Conservation (phyloP, 2,888 invertebrate species). For the Pammene aurita region DNA sequence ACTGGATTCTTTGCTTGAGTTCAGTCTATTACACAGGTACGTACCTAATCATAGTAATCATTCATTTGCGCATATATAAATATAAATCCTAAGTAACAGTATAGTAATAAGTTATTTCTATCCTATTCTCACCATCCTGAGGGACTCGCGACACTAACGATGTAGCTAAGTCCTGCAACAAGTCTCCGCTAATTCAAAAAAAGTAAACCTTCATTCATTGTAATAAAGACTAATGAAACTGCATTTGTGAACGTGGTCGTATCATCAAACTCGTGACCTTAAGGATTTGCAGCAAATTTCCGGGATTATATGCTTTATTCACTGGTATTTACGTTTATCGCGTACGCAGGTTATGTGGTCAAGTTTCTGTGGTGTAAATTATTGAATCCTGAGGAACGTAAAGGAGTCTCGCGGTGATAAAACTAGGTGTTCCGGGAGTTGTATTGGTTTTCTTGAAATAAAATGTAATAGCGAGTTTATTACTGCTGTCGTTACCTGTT, state of each 20-base stretch:
- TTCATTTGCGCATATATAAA: slow-evolving; percentile 5
- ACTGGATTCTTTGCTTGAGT: background rate
- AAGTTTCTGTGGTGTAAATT: slow-evolving; percentile 33
- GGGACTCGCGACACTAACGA: slow-evolving; percentile 40
- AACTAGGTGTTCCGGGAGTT: slow-evolving; percentile 24
- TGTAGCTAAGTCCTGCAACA: slow-evolving; percentile 28
- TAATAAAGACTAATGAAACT: background rate
- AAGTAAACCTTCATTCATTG: slow-evolving; percentile 1
- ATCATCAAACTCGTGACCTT: slow-evolving; percentile 23
- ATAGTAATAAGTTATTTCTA: slow-evolving; percentile 34
- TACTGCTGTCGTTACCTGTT: slow-evolving; percentile 8
- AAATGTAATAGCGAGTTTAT: slow-evolving; percentile 25
- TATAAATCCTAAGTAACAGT: background rate
- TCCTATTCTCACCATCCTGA: slow-evolving; percentile 36
- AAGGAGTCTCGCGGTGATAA: slow-evolving; percentile 34
- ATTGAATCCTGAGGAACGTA: slow-evolving; percentile 35
- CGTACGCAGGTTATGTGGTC: slow-evolving; percentile 3
- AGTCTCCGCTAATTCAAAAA: background rate
- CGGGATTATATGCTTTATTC: slow-evolving; percentile 14
- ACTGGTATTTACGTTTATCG: background rate
- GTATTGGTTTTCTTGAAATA: slow-evolving; percentile 29
- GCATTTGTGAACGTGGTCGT: slow-evolving; percentile 1
- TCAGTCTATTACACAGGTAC: background rate
- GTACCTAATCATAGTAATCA: too few relatives aligned
- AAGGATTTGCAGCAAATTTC: slow-evolving; percentile 3